Evolutionary conservation across 2,113 vertebrate species (phyloP).

Genomic region (Halichoeres trimaculatus): DNA sequence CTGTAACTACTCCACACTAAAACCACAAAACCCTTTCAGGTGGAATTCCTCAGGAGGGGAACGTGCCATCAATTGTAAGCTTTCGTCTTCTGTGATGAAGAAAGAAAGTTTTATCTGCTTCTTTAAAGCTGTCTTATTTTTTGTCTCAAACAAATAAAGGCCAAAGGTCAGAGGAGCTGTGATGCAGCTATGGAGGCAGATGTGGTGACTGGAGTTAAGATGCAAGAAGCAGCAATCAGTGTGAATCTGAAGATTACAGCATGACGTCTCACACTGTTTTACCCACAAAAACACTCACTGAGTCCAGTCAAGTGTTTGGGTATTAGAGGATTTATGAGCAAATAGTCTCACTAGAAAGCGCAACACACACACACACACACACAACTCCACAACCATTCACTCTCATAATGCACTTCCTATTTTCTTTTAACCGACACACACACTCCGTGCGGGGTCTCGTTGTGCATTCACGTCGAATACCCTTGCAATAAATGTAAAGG

Average conservation of each 20-base stretch:
- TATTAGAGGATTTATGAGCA: conserved; percentile 26
- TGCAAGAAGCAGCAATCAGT: conserved; percentile 13
- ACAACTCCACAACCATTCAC: conserved; percentile 25
- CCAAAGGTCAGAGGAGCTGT: conserved; percentile 34
- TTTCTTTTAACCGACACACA: conserved; percentile 41
- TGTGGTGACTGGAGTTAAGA: conserved; percentile 30
- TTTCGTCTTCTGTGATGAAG: conserved; percentile 21
- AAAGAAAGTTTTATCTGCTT: conserved; percentile 30
- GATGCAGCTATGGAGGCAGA: conserved; percentile 41
- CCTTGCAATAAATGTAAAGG: conserved; percentile 17
- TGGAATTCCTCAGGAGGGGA: conserved; percentile 12
- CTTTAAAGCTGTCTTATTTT: conserved; percentile 3
- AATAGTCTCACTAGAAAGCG: conserved; percentile 38
- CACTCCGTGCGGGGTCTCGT: conserved; percentile 14
- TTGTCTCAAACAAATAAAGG: neutral
- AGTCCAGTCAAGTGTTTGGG: conserved; percentile 46
- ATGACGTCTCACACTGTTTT: conserved; percentile 52
- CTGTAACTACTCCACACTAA: neutral
- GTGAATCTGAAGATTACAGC: conserved; percentile 35
- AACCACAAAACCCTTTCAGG: conserved; percentile 26
- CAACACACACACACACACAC: conserved; percentile 12
- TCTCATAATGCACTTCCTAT: conserved; percentile 63
- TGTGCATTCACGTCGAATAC: conserved; percentile 14
- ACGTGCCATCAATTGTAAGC: conserved; percentile 31
- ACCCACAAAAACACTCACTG: conserved; percentile 35